Conservation (phyloP, 2,888 invertebrate genomes). For the Spodoptera exigua region DNA sequence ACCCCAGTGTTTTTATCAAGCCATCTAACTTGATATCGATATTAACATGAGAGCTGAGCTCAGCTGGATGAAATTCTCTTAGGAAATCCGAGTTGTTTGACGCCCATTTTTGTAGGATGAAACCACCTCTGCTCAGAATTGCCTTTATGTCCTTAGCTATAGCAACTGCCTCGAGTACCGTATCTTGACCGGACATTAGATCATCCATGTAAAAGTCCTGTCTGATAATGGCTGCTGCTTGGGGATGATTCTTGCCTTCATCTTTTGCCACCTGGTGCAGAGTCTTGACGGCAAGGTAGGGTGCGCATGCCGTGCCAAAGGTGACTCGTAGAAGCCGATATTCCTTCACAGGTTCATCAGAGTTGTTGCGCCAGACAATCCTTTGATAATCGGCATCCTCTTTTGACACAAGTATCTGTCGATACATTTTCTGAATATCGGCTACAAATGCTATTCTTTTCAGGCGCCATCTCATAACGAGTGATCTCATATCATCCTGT, state of each 20-base stretch:
- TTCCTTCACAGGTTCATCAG: too few species aligned
- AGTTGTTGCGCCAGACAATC: too few species aligned
- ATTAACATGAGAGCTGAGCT: slow-evolving; percentile 7
- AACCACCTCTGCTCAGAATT: slow-evolving; percentile 8
- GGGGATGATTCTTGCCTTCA: background rate
- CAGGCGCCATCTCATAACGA: slow-evolving; percentile 2
- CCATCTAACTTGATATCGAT: slow-evolving; percentile 8
- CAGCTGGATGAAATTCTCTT: slow-evolving; percentile 9
- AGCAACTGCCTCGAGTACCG: background rate
- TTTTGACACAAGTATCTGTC: background rate
- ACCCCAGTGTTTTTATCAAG: slow-evolving; percentile 7
- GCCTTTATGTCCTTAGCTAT: slow-evolving; percentile 1
- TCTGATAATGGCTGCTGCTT: background rate
- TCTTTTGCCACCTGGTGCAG: slow-evolving; percentile 5
- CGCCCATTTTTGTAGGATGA: slow-evolving; percentile 13
- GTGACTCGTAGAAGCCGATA: too few species aligned
- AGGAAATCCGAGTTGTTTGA: slow-evolving; percentile 12
- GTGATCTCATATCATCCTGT: slow-evolving; percentile 2
- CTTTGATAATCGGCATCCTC: slow-evolving; percentile 4
- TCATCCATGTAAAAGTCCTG: slow-evolving; percentile 1
- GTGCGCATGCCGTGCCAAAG: slow-evolving; percentile 14
- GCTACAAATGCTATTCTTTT: slow-evolving; percentile 3
- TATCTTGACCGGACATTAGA: slow-evolving; percentile 2
- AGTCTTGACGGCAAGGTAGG: slow-evolving; percentile 14
- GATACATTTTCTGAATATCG: slow-evolving; percentile 9